Base-by-base conservation (phyloP, 2,113 vertebrate species). In the Morone saxatilis region DNA sequence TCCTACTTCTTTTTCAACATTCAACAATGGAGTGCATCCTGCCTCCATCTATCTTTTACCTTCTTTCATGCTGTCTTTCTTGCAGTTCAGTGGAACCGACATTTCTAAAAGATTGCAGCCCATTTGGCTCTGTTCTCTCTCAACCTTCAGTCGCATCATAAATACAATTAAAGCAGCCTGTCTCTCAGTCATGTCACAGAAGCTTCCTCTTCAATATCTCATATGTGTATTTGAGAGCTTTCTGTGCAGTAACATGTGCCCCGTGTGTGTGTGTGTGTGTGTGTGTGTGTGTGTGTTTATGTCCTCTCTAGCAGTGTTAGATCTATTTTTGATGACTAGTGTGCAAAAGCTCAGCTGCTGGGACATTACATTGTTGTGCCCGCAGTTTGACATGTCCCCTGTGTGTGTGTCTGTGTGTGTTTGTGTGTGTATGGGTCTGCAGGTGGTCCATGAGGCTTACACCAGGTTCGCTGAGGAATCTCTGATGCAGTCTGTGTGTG, bases 361-460 rank as follows among this genome's bases (percentile, higher is more conserved):
- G 36, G 36, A 48, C 41, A 5, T 70, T 13, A 38, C 20, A n/a
- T 17, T 4, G 47, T 31, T 75, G 60, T 62, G 0, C 38, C 14
- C 25, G 4, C 0, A 40, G 56, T 74, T 54, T 70, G n/a, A 86
- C 11, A 56, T 4, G 14, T 7, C 4, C 56, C 43, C 22, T 72
- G 51, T 20, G 4, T 82, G 31, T 78, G 36, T 61, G 25, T 66
- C 47, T 81, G 0, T 71, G 5, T 74, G 9, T 77, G 12, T 88
- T n/a, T 65, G 56, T 81, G 47, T 78, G 43, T 80, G 48, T 68
- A 16, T 75, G 71, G 17, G 50, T 83, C 20, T 77, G n/a, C 87
- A 96, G 95, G 95, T 96, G 85, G 95, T 96, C 77, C 92, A 93
- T 25, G 94, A 96, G 0, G 95, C 93, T 20, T 96, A 95, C 85